Base-by-base conservation (phyloP, 2,797 vertebrate species). In the Zalophus californianus region DNA sequence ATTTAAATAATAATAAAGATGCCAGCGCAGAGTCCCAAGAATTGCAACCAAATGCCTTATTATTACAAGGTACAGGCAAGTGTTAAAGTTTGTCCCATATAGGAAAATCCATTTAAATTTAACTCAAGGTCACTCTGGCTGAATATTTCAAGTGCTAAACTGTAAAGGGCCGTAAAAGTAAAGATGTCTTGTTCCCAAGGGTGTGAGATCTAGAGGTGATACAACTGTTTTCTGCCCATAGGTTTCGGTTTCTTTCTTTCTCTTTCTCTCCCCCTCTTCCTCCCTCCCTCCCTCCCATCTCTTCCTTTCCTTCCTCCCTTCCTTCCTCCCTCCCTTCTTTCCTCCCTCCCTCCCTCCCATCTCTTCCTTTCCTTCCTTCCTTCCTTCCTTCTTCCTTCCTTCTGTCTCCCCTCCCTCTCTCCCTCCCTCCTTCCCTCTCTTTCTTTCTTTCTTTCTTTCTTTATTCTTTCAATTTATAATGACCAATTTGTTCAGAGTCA, bases 1-100 rank as follows among this genome's bases (percentile, higher is more conserved):
- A 56, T 48, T 79, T 56, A 90, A 95, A 77, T 90, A 58, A 91
- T 35, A 78, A 88, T 58, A 79, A 64, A 64, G 23, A 68, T 70
- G 15, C 35, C 9, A 38, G 13, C 11, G 2, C 14, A 32, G 11
- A 38, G 23, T 21, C 18, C 13, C 10, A 12, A 64, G 7, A 80
- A 41, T 58, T 79, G 23, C 38, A 80, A 86, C 20, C 16, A 89
- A 72, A 56, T 66, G 3, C 14, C 73, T 85, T 64, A 72, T 58
- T 18, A 62, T 70, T 58, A 66, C 16, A 50, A 73, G 12, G 78
- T 80, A 38, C 2, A 86, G 18, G 20, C 35, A 86, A 80, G 38
- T 3, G 25, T 6, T 12, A 32, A 50, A 66, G 38, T 80, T 58
- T 21, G 73, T 86, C 27, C 16, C 14, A 13, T 80, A 2, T 73